Conservation (phyloP, 2,113 vertebrate genomes). For the Pelvicachromis taeniatus region DNA sequence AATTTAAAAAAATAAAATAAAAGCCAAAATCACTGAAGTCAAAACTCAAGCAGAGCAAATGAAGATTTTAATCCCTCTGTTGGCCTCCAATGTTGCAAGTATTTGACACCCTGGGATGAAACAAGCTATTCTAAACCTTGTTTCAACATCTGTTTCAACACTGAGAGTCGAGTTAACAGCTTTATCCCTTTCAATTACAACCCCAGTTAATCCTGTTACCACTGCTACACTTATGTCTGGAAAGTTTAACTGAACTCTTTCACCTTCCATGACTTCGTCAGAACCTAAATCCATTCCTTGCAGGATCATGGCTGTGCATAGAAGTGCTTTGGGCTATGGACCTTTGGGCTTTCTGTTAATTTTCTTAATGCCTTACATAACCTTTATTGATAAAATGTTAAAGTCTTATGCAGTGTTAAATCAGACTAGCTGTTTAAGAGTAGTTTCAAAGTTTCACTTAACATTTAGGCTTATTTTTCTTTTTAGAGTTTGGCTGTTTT, state of each 20-base stretch:
- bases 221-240: neutral
- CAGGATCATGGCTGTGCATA: neutral
- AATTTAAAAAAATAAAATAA: rapidly evolving
- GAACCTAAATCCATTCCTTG: neutral
- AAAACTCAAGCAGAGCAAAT: neutral
- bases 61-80: neutral
- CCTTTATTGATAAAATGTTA: neutral
- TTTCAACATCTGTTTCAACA: neutral
- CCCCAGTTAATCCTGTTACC: neutral
- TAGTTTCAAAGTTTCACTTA: neutral
- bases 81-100: neutral
- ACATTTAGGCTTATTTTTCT: neutral
- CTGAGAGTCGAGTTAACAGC: neutral
- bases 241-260: neutral
- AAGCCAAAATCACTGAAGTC: neutral
- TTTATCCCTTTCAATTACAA: neutral
- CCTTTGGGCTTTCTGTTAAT: neutral
- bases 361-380: neutral
- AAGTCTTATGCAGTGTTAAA: neutral
- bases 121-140: neutral
- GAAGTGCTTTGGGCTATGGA: neutral
- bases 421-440: neutral
- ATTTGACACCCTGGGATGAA: neutral
- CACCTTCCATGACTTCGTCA: neutral
- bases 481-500: neutral